A percentile compares a stretch with the other conserved stretches of the same genome.
These are phyloP conservation scores for Ostrea edulis DNA, from an alignment of 1,140 invertebrate species.

Conservation along the genomic window DNA sequence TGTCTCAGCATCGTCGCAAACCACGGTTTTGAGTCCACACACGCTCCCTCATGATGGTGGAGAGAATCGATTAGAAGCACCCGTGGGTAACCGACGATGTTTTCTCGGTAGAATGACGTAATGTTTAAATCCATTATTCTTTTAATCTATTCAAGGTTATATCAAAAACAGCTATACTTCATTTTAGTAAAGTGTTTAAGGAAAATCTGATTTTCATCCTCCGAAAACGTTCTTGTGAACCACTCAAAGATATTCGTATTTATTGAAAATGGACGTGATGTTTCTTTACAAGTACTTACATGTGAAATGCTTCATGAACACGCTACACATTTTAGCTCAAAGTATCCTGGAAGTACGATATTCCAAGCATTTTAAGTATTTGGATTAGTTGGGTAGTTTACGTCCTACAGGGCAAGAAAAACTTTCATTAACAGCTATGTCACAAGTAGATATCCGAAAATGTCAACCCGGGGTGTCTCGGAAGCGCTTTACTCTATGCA, in stretches of 20 bases:
- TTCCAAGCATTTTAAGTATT: not conserved
- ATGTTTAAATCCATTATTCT: too few species aligned
- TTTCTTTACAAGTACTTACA: not conserved
- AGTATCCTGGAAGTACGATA: not conserved
- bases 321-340: not conserved
- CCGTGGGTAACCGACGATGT: too few species aligned
- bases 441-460: constrained; percentile 1
- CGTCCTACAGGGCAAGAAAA: not conserved
- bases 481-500: not conserved
- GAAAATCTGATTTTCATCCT: constrained; percentile 4
- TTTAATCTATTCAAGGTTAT: too few species aligned
- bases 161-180: not conserved
- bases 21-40: too few species aligned
- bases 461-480: constrained; percentile 22
- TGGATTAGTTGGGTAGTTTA: not conserved
- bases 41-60: too few species aligned
- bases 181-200: not conserved
- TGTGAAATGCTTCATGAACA: constrained; percentile 12
- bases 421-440: constrained; percentile 35
- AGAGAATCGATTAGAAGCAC: too few species aligned
- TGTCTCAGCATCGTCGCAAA: too few species aligned
- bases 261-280: constrained; percentile 16
- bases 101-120: too few species aligned
- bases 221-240: not conserved
- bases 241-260: constrained; percentile 4